These are phyloP conservation scores for Nysson spinosus DNA, from an alignment of 2,888 invertebrate genomes.

Conservation along the genomic window DNA sequence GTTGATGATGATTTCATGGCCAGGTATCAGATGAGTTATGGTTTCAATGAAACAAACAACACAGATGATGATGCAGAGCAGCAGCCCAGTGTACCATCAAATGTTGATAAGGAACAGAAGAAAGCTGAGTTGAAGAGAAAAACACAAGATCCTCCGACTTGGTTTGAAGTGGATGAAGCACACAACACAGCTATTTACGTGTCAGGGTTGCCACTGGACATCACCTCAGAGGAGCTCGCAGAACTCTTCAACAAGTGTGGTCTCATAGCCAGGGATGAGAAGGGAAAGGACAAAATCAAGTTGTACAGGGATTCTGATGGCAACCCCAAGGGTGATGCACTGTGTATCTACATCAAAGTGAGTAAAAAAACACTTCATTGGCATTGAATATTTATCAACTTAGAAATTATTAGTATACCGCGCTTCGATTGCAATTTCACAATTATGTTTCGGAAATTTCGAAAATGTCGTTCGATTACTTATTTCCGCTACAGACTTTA, in stretches of 20 bases:
- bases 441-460: no score
- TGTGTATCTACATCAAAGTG: conserved; percentile 97
- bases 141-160: conserved; percentile 81
- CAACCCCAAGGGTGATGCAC: conserved; percentile 95
- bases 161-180: conserved; percentile 95
- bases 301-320: conserved; percentile 90
- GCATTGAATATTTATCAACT: no score
- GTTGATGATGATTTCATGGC: conserved; percentile 98
- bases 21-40: conserved; percentile 96
- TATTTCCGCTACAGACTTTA: no score
- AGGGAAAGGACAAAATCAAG: conserved; percentile 92
- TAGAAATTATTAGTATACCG: no score
- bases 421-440: no score
- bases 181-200: conserved; percentile 98
- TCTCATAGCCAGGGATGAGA: conserved; percentile 92
- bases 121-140: conserved; percentile 78
- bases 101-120: conserved; percentile 70
- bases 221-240: conserved; percentile 92
- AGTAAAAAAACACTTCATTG: no score
- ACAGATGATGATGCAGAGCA: conserved; percentile 58
- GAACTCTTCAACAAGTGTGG: conserved; percentile 98
- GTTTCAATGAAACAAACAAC: conserved; percentile 84
- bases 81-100: conserved; percentile 77
- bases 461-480: no score
- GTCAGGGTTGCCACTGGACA: conserved; percentile 91